Evolutionary conservation across 2,113 vertebrate species (phyloP).

Genomic region (Tragulus kanchil): DNA sequence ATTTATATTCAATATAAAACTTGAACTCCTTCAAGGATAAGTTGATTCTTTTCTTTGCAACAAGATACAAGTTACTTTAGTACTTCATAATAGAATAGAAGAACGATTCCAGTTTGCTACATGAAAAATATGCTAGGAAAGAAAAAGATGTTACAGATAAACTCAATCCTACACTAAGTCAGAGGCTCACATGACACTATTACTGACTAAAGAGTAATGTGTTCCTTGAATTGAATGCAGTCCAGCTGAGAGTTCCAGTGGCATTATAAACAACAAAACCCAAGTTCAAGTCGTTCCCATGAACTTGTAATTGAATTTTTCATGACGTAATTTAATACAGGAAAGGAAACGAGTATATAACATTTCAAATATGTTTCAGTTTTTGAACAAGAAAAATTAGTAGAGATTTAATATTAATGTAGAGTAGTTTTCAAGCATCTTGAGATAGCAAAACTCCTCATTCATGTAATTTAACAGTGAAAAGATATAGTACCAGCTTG

Average conservation of each 20-base stretch:
- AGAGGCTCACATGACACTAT: conserved; percentile 11
- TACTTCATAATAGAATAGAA: conserved; percentile 69
- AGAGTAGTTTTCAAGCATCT: not conserved
- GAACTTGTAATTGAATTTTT: conserved; percentile 71
- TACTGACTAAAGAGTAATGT: conserved; percentile 34
- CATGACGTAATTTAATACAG: conserved; percentile 63
- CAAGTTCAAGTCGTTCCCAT: conserved; percentile 55
- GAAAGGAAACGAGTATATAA: conserved; percentile 57
- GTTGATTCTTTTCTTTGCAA: conserved; percentile 76
- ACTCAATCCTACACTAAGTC: not conserved
- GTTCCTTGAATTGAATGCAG: not conserved
- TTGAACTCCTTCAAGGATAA: conserved; percentile 66
- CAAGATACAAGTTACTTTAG: conserved; percentile 65
- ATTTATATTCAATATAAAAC: conserved; percentile 62
- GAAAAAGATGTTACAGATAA: conserved; percentile 67
- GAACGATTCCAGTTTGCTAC: conserved; percentile 61
- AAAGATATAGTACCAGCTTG: not conserved
- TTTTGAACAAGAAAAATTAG: conserved; percentile 46
- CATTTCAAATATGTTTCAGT: conserved; percentile 31
- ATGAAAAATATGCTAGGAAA: conserved; percentile 69
- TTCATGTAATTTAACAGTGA: not conserved
- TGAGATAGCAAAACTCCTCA: not conserved
- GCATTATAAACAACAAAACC: conserved; percentile 49
- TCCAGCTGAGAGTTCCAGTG: not conserved
- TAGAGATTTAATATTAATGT: conserved; percentile 25